Evolutionary conservation across 2,888 invertebrate genomes (phyloP), one percentile per base, ranked within the genome.

Genomic region (Baccha elongata): DNA sequence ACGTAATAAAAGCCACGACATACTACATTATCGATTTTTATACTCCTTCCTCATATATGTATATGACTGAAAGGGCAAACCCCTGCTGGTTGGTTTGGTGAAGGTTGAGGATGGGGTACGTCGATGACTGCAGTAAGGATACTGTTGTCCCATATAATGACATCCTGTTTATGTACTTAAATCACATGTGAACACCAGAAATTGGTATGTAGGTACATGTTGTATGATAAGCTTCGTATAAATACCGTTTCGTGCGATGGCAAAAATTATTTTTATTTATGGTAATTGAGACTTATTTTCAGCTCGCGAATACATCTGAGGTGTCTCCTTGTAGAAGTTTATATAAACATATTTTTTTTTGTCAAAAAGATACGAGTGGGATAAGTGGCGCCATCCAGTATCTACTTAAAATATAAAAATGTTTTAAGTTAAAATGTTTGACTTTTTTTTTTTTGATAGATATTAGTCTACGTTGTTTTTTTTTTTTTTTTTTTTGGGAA

Each of bases 41-140:
- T 37, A 37, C 21, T n/a, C 13, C 35, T 37, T 13, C 37, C 3
- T 19, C 17, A n/a, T 17, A 40, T 46, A 29, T 44, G 5, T 21
- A 19, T 21, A 10, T 13, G 7, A 5, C 10, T 26, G 6, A 26
- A 13, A 40, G 55, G 46, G 46, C 13, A 42, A 21, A 13, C 3
- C 15, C 7, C 21, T n/a, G 62, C 17, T 5, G 5, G 17, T 35
- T 15, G 8, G 15, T 8, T 13, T 15, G 37, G 21, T 40, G 46
- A 42, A n/a, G 40, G 26, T 17, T 50, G 50, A 50, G 8, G n/a
- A 7, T 37, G 21, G 19, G 5, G 26, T 23, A 37, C 19, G 65
- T 60, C 26, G 60, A 76, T 71, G 75, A 81, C 81, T 81, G 81
- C 81, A 81, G 58, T 76, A 72, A 76, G 76, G 53, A 67, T 62